These are phyloP conservation scores for Taeniopygia guttata DNA, from an alignment of 2,797 vertebrate genomes.

Conservation along the genomic window DNA sequence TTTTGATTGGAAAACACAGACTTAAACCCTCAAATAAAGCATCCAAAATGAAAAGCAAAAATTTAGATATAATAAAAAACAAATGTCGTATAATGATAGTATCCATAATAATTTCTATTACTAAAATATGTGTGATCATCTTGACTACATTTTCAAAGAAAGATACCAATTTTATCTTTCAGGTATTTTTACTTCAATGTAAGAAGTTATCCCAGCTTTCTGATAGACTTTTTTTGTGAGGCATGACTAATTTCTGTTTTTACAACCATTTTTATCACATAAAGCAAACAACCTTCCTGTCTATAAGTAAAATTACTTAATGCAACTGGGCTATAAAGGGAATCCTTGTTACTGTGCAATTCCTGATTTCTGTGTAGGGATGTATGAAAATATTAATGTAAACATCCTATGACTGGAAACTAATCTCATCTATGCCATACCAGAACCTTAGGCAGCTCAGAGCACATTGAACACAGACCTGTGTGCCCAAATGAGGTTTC, in stretches of 20 bases:
- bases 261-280: slow-evolving; percentile 74
- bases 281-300: slow-evolving; percentile 72
- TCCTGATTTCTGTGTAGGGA: slow-evolving; percentile 77
- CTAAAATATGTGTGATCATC: slow-evolving; percentile 29
- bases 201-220: slow-evolving; percentile 78
- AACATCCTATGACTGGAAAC: slow-evolving; percentile 73
- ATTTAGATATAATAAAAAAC: not conserved
- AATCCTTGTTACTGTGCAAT: slow-evolving; percentile 81
- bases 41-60: slow-evolving; percentile 69
- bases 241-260: slow-evolving; percentile 74
- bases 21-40: slow-evolving; percentile 70
- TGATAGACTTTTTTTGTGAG: slow-evolving; percentile 55
- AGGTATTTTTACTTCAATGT: slow-evolving; percentile 71
- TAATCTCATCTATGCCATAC: slow-evolving; percentile 67
- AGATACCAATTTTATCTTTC: slow-evolving; percentile 56
- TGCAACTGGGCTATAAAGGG: slow-evolving; percentile 63
- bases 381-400: slow-evolving; percentile 63
- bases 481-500: slow-evolving; percentile 61
- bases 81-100: not conserved
- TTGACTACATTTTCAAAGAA: not conserved
- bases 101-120: not conserved
- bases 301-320: slow-evolving; percentile 32
- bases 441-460: slow-evolving; percentile 39
- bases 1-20: slow-evolving; percentile 77
- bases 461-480: slow-evolving; percentile 71